A percentile compares a stretch with the other conserved stretches of the same genome.
Conservation (phyloP, 1,140 invertebrate genomes). For the Zaprionus davidi region DNA sequence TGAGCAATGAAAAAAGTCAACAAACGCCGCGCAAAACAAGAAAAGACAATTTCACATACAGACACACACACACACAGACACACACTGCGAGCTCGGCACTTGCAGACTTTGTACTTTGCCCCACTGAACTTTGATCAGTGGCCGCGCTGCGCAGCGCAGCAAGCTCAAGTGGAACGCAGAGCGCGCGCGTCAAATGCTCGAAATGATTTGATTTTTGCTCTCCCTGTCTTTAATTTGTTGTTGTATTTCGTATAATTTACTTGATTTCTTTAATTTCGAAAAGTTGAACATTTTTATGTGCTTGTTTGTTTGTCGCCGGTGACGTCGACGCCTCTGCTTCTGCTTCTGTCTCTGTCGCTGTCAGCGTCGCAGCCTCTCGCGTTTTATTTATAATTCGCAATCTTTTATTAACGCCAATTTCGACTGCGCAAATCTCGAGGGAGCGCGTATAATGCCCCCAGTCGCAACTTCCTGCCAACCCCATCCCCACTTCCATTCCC, state of each 20-base stretch:
- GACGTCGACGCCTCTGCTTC: background rate
- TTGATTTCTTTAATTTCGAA: conserved; percentile 45
- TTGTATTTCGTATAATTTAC: conserved; percentile 29
- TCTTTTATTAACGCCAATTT: conserved; percentile 39
- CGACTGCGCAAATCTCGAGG: conserved; percentile 31
- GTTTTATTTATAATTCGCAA: conserved; percentile 52
- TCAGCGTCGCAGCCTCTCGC: background rate
- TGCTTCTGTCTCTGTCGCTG: background rate
- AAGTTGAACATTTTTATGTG: conserved; percentile 40
- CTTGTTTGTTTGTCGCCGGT: conserved; percentile 29
- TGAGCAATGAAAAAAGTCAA: conserved; percentile 59
- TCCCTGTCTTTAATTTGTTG: conserved; percentile 10
- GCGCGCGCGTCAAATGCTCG: conserved; percentile 43
- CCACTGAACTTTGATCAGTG: conserved; percentile 80
- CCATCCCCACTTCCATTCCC: background rate
- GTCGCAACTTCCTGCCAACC: background rate
- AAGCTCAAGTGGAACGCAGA: conserved; percentile 37
- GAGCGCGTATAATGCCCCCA: background rate
- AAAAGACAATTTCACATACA: conserved; percentile 21
- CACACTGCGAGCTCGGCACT: conserved; percentile 45
- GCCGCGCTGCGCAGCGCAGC: conserved; percentile 25
- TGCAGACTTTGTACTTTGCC: conserved; percentile 83
- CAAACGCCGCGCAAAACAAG: conserved; percentile 43
- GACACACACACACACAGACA: conserved; percentile 3
- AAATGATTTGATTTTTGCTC: conserved; percentile 38